Evolutionary conservation across 2,113 vertebrate species (phyloP), one percentile per base, ranked within the genome.

Genomic region (Henicopernis longicauda): DNA sequence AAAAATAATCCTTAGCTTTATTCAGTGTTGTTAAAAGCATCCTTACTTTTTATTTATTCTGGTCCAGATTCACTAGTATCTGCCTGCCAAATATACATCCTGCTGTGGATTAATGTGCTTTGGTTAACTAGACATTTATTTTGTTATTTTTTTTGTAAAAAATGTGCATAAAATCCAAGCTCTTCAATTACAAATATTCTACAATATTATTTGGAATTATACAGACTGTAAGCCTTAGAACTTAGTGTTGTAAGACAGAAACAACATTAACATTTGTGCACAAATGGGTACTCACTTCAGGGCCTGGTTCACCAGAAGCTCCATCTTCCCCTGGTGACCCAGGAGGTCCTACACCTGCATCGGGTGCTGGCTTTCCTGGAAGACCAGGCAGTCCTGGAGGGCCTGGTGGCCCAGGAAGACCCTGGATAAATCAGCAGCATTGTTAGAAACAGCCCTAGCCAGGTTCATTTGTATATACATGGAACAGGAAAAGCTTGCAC

Each of bases 331-430:
- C 99, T 89, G 99, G 98, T 57, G 94, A 80, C 8, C 98, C 99
- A 67, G 98, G 97, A 29, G 81, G 95, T 81, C 98, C 99, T 49
- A 95, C 78, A 38, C 86, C 82, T 91, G 98, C 95, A 59, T 96
- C 76, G 3, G 97, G 98, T 73, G 98, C 98, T 63, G 98, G 99
- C 82, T 97, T 97, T 82, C 98, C 99, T 25, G 98, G 98, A 57
- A 90, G 88, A 49, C 98, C 98, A 27, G 98, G 98, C 29, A 72
- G 86, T 76, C 98, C 98, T 42, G 98, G 98, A 27, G 96, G 98
- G 7, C 99, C 99, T 1, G 99, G 98, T 36, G 97, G 98, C 6
- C 99, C 99, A 4, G 98, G 98, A 11, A 97, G 98, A 90, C 99
- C 99, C 99, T 99, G 95, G 42, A 90, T 81, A 92, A 95, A 96